Evolutionary conservation across 2,797 vertebrate species (phyloP).

Genomic region (Molossus molossus): DNA sequence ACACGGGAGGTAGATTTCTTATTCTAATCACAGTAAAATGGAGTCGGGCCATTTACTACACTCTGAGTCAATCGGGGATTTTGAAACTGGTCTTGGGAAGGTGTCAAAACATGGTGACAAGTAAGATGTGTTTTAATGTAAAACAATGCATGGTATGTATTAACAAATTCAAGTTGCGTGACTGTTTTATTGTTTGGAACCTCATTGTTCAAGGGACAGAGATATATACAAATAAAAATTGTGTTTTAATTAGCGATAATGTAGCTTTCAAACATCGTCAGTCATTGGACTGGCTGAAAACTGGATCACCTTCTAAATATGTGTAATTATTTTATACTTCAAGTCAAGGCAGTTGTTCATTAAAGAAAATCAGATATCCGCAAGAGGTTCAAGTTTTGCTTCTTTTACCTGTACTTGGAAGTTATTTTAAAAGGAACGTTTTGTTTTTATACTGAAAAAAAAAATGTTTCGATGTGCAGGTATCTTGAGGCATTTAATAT

Average conservation of each 20-base stretch:
- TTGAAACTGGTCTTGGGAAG: not conserved
- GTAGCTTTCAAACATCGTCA: not conserved
- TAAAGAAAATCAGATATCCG: not conserved
- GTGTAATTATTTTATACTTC: not conserved
- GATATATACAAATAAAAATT: not conserved
- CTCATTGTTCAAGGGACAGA: slow-evolving; percentile 81
- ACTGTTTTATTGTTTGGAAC: slow-evolving; percentile 85
- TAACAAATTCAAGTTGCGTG: slow-evolving; percentile 32
- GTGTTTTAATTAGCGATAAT: not conserved
- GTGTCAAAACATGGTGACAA: not conserved
- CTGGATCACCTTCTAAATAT: not conserved
- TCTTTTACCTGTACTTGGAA: not conserved
- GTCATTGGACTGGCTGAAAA: not conserved
- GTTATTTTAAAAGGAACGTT: slow-evolving; percentile 1
- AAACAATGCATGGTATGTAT: not conserved
- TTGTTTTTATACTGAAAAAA: slow-evolving; percentile 19
- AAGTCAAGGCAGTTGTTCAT: not conserved
- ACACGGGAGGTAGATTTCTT: not conserved
- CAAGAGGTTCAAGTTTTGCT: not conserved
- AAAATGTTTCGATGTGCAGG: not conserved
- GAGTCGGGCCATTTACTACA: not conserved
- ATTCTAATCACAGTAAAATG: not conserved
- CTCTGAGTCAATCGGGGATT: not conserved
- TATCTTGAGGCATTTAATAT: not conserved
- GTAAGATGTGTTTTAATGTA: slow-evolving; percentile 66